Evolutionary conservation across 2,888 invertebrate genomes (phyloP), one percentile per base, ranked within the genome.

Genomic region (Bombylius discolor): DNA sequence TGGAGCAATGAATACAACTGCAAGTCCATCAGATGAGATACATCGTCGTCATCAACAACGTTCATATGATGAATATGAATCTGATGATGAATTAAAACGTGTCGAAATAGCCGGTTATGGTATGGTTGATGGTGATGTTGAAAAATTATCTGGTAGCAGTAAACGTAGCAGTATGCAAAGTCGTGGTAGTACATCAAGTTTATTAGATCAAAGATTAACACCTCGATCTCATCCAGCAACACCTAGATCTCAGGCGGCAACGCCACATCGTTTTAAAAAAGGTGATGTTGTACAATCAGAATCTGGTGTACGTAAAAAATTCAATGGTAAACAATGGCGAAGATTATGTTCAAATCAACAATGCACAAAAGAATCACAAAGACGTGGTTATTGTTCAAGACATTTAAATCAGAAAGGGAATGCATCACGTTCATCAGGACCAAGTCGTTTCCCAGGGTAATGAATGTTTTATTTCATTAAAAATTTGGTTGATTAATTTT

Each of bases 301-400:
- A 63, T 71, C 74, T 59, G 98, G 98, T 62, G 95, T 99, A 66
- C 80, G 97, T 13, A 99, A 99, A 78, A 99, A 98, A 78, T 99
- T 95, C 76, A 99, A 99, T 78, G 99, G 99, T 45, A 99, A 99
- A 77, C 99, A 99, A 73, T 99, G 98, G 99, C 82, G 98, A 60
- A 81, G 98, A 66, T 81, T 99, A 61, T 99, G 98, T 77, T 95
- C 95, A 58, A 91, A 90, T 73, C 91, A 92, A 67, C 90, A 91
- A 56, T 98, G 97, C 76, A 87, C 87, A 45, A 93, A 93, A 77
- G 98, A 99, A 80, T 97, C 97, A 68, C 98, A 99, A 76, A 80
- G 98, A 46, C 81, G 96, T 63, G 98, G 99, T 46, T 98, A 82
- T 77, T 99, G 98, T 74, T 99, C 98, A 32, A 78, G 98, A 53